These are phyloP conservation scores for Aphrophora alni DNA, from an alignment of 2,888 invertebrate genomes.

Conservation along the genomic window DNA sequence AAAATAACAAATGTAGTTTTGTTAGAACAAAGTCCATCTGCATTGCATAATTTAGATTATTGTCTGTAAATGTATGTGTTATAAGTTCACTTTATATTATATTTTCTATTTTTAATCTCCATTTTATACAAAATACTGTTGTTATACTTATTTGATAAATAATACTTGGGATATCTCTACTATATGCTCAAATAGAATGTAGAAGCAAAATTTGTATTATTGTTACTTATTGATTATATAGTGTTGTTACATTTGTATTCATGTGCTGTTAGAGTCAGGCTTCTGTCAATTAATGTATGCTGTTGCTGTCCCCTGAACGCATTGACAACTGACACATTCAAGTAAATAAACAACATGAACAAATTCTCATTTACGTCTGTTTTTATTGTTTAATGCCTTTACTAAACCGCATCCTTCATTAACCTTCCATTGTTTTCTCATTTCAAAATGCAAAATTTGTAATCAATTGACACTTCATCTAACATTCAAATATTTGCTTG, in stretches of 20 bases:
- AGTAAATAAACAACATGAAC: neutral
- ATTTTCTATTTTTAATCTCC: neutral
- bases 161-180: neutral
- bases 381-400: no score
- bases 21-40: no score
- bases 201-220: slow-evolving; percentile 6
- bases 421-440: no score
- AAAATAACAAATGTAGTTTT: no score
- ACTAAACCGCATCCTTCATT: no score
- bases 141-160: neutral
- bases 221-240: slow-evolving; percentile 2
- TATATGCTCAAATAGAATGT: slow-evolving; percentile 2
- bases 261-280: neutral
- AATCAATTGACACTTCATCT: no score
- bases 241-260: neutral
- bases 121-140: neutral
- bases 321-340: neutral
- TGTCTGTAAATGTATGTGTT: no score
- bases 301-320: neutral
- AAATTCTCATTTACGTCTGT: neutral
- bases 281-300: slow-evolving; percentile 6
- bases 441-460: no score
- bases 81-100: neutral
- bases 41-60: no score
- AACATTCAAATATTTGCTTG: no score